Percentiles rank a stretch among this genome's conserved stretches.
Conservation (phyloP, 1,140 invertebrate genomes). For the Linepithema humile region DNA sequence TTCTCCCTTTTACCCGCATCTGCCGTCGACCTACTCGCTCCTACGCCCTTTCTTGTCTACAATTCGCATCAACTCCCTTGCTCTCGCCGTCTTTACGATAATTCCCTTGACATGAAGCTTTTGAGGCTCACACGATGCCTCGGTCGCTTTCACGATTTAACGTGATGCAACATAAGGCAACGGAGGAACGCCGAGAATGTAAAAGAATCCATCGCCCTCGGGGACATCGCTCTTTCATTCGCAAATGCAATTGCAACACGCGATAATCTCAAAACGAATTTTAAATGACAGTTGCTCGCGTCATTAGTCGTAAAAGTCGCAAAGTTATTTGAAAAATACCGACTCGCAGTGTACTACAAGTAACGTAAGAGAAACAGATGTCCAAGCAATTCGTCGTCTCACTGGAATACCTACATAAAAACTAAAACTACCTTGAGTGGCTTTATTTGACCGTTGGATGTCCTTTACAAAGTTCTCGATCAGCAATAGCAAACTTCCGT, state of each 20-base stretch:
- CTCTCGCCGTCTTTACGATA: slow-evolving; percentile 32
- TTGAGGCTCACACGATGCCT: slow-evolving; percentile 34
- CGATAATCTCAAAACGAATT: slow-evolving; percentile 8
- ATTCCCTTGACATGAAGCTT: slow-evolving; percentile 55
- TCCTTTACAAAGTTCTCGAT: not conserved
- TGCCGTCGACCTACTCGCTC: not conserved
- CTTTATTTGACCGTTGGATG: slow-evolving; percentile 6
- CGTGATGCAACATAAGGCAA: not conserved
- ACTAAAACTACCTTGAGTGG: not conserved
- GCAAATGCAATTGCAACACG: slow-evolving; percentile 4
- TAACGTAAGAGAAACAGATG: not conserved
- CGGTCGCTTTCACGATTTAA: slow-evolving; percentile 26
- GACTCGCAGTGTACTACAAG: not conserved
- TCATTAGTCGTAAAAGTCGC: not conserved
- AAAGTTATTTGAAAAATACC: not conserved
- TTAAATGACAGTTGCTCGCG: not conserved
- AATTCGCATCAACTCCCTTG: slow-evolving; percentile 6
- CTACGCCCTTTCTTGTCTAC: slow-evolving; percentile 19
- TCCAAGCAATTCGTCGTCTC: not conserved
- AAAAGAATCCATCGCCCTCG: slow-evolving; percentile 4
- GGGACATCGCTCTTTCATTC: not conserved
- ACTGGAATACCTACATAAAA: slow-evolving; percentile 29
- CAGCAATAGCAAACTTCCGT: slow-evolving; percentile 11
- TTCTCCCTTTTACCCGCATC: slow-evolving; percentile 29
- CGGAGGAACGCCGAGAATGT: not conserved